Conservation (phyloP, 2,888 invertebrate species). For the Listrodromus nycthemerus region DNA sequence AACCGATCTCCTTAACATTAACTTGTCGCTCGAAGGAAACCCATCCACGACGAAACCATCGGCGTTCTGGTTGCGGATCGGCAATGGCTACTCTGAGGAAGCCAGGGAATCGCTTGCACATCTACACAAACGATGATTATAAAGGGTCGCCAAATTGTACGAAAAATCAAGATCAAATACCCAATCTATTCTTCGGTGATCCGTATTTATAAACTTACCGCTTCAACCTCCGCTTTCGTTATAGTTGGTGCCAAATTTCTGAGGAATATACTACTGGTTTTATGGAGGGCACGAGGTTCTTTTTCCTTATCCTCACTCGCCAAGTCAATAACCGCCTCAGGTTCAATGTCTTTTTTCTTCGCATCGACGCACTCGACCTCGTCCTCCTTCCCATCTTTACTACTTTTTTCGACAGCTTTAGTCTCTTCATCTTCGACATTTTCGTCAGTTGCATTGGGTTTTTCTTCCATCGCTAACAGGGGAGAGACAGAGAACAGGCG, state of each 20-base stretch:
- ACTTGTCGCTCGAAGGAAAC: conserved; percentile 98
- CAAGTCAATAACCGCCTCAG: conserved; percentile 83
- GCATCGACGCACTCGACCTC: conserved; percentile 83
- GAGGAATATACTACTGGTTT: conserved; percentile 98
- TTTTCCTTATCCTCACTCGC: conserved; percentile 84
- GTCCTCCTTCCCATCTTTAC: conserved; percentile 78
- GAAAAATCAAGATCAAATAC: not conserved
- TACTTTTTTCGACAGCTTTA: conserved; percentile 70
- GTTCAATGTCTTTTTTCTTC: conserved; percentile 81
- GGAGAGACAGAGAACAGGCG: not conserved
- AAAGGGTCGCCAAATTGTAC: conserved; percentile 11
- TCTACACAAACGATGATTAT: conserved; percentile 84
- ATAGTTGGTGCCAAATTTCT: conserved; percentile 98
- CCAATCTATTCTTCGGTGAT: not conserved
- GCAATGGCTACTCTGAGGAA: conserved; percentile 98
- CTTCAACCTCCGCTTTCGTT: conserved; percentile 98
- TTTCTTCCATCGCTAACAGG: conserved; percentile 59
- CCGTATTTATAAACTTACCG: conserved; percentile 86
- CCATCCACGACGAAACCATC: conserved; percentile 99
- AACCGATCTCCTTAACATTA: conserved; percentile 99
- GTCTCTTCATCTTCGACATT: conserved; percentile 60
- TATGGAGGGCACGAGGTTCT: conserved; percentile 92
- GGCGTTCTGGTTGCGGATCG: conserved; percentile 97
- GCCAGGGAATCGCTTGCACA: conserved; percentile 96
- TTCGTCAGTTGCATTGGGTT: conserved; percentile 67